Base-by-base conservation (phyloP, 1,140 invertebrate genomes). In the Brachionus asplanchnoidis region DNA sequence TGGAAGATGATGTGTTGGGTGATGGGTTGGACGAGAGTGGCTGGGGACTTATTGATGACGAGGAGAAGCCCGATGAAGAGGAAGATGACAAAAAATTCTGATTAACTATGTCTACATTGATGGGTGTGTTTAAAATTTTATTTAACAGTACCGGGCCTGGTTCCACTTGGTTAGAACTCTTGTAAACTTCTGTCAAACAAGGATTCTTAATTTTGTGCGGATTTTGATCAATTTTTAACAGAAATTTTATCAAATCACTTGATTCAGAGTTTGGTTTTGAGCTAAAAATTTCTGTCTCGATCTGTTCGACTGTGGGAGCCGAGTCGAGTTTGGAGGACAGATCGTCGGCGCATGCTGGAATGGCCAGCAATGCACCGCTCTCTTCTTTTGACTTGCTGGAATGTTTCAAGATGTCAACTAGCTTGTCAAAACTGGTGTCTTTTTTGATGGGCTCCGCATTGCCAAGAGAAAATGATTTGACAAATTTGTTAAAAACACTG, bases 211-310 rank as follows among this genome's bases (percentile, higher is more conserved):
- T 77, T 77, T 77, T 77, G 8, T 26, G n/a, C 17, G 40, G 44
- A 50, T 77, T 77, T 77, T 50, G 42, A 40, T 77, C 42, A 77
- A 77, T 77, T 77, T 77, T 77, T 50, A 77, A 28, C 17, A 77
- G 28, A 46, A 50, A 28, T 77, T 77, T 77, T 50, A 77, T 77
- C 42, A 77, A 77, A 28, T 77, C 73, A 26, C 17, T 50, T 26
- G 73, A 77, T 11, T 77, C 73, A 50, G 17, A 26, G 4, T 50
- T 77, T 50, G 42, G 8, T 50, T 77, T 77, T 3, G 73, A 50
- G 4, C 12, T 46, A n/a, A 77, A 50, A 23, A 77, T 50, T 77
- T 77, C 73, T 4, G 73, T 77, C 6, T 77, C 73, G 3, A 77
- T 77, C 50, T 77, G 73, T 32, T 77, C 73, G 20, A 77, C 73